A percentile compares a stretch with the other conserved stretches of the same genome.
Conservation (phyloP, 2,888 invertebrate genomes). For the Dromius quadrimaculatus region DNA sequence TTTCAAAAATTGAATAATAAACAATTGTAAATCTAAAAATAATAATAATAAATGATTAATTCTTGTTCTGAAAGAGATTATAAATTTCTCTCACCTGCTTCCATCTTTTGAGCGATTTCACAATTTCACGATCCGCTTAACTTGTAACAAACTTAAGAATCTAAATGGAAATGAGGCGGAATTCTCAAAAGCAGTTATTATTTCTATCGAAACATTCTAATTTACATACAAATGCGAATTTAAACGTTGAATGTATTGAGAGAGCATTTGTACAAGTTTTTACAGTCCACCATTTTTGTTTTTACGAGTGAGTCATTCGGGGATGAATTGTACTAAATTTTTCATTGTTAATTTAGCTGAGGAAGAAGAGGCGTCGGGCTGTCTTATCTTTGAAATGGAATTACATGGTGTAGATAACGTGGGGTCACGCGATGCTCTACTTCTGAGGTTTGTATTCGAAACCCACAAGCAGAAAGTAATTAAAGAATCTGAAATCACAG, state of each 20-base stretch:
- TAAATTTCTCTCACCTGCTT: conserved; percentile 35
- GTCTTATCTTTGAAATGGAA: conserved; percentile 25
- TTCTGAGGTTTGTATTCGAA: conserved; percentile 11
- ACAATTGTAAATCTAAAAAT: conserved; percentile 30
- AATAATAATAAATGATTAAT: conserved; percentile 27
- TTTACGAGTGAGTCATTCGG: neutral
- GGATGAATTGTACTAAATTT: conserved; percentile 2
- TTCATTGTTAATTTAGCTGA: conserved; percentile 1
- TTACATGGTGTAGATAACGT: conserved; percentile 9
- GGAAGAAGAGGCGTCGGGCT: neutral
- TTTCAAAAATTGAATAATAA: conserved; percentile 13
- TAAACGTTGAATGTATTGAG: conserved; percentile 21
- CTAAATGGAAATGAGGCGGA: conserved; percentile 44
- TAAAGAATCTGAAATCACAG: too few relatives aligned
- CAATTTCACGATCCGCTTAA: conserved; percentile 47
- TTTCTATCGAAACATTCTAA: conserved; percentile 35
- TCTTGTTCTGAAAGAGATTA: conserved; percentile 17
- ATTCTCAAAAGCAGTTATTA: conserved; percentile 37
- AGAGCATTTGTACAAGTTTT: neutral
- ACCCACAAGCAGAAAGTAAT: too few relatives aligned
- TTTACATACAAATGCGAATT: conserved; percentile 45
- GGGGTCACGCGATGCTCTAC: conserved; percentile 11
- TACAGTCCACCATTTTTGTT: neutral
- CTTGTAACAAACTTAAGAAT: conserved; percentile 46
- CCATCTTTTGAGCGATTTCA: conserved; percentile 31